phyloP scores from a whole-genome alignment of 1,140 invertebrate species.

The Zaprionus camerounensis region DNA sequence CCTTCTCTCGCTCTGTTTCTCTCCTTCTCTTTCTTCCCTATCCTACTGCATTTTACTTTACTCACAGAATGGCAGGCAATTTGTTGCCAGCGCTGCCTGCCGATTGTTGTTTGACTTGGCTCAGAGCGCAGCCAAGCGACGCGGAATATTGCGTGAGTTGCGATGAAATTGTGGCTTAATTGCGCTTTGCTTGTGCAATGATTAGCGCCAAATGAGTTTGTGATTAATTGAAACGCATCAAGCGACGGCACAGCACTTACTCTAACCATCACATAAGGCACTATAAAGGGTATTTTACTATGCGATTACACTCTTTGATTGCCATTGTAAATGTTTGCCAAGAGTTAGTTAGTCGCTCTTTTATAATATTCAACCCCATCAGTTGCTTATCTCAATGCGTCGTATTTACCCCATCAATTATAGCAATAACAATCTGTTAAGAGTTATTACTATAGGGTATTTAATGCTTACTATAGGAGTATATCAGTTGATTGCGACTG shows the following conservation, averaged over 20 bases:
- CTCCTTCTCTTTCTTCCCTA: background rate
- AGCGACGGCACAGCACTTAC: background rate
- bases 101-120: conserved; percentile 35
- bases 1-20: background rate
- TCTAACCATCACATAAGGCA: background rate
- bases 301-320: background rate
- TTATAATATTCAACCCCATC: background rate
- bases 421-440: background rate
- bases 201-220: conserved; percentile 19
- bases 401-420: background rate
- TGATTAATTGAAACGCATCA: conserved; percentile 24
- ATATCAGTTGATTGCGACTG: background rate
- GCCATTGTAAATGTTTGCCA: background rate
- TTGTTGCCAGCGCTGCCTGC: conserved; percentile 54
- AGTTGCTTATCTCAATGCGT: background rate
- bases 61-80: conserved; percentile 61
- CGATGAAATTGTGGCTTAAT: conserved; percentile 34
- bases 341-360: background rate
- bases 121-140: conserved; percentile 67
- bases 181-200: conserved; percentile 39
- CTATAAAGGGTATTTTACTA: background rate
- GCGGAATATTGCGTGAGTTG: conserved; percentile 12
- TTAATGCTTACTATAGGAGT: background rate
- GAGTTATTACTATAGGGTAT: no score
- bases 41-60: no score